Percentiles rank a stretch among this genome's conserved stretches.
These are phyloP conservation scores for Drosophila malerkotliana DNA, from an alignment of 1,140 invertebrate species.

Conservation along the genomic window DNA sequence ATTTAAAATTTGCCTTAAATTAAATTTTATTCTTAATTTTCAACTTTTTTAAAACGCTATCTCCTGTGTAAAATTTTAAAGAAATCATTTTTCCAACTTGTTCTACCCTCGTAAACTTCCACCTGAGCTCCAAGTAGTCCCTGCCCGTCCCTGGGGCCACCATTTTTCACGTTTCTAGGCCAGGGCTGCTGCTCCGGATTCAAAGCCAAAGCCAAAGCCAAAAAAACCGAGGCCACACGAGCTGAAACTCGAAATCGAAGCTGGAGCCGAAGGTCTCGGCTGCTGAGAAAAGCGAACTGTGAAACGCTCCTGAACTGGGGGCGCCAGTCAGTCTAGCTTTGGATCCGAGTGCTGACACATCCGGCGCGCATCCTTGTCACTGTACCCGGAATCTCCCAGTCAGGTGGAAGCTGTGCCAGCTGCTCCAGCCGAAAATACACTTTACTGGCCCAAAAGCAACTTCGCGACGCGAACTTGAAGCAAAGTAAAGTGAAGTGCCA, in stretches of 20 bases:
- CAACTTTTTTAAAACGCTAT: no score
- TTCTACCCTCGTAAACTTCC: conserved; percentile 12
- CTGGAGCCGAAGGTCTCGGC: conserved; percentile 47
- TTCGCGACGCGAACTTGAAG: conserved; percentile 24
- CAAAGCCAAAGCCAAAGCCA: conserved; percentile 63
- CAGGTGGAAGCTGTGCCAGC: conserved; percentile 37
- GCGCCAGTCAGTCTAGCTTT: conserved; percentile 70
- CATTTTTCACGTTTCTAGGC: conserved; percentile 65
- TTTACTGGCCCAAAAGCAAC: conserved; percentile 4
- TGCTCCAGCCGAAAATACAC: conserved; percentile 30
- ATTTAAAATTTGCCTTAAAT: no score
- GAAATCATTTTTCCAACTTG: no score
- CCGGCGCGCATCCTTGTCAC: conserved; percentile 30
- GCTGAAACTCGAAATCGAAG: conserved; percentile 54
- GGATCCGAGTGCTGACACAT: conserved; percentile 44
- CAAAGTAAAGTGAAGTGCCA: conserved; percentile 51
- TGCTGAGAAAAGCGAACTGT: conserved; percentile 31
- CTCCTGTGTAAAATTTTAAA: no score
- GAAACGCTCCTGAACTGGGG: conserved; percentile 10
- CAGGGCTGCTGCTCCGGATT: conserved; percentile 56
- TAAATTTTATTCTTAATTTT: no score
- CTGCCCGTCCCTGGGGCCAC: neutral
- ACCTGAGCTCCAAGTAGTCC: conserved; percentile 24
- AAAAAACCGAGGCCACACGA: conserved; percentile 65
- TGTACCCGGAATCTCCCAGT: conserved; percentile 29